Evolutionary conservation across 2,888 invertebrate species (phyloP), one percentile per base, ranked within the genome.

Genomic region (Coelopa pilipes): DNA sequence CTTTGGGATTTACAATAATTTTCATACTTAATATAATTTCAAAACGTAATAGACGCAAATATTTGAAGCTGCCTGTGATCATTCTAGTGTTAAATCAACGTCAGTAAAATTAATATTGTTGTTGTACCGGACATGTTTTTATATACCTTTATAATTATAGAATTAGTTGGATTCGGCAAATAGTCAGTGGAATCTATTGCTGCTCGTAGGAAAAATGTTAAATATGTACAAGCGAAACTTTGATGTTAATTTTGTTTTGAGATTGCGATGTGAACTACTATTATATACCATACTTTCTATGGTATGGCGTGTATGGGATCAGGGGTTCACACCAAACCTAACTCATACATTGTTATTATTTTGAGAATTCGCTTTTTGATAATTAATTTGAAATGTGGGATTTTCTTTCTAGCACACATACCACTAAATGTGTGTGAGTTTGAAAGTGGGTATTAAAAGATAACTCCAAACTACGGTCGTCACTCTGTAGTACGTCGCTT

Each of bases 351-450:
- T 34, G 34, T 34, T 34, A 34, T 4, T 34, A 34, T 34, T 34
- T 34, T 34, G 34, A 34, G 34, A 34, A 34, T 34, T 34, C 34
- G 34, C 34, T 21, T 60, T 24, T 60, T 17, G 17, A 60, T 60
- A 60, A 60, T 60, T 60, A 60, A 60, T 60, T 34, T 12, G 50
- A 66, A 62, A 50, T 50, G 13, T 57, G 46, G 21, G n/a, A 62
- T 47, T 50, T 69, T 69, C 24, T 69, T 19, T 24, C 45, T 4
- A 69, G 69, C 59, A 15, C 57, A 45, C 34, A 69, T 53, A 53
- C n/a, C 4, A 2, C 53, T 34, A 34, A 34, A 34, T 34, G 34
- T 34, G 34, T 4, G 17, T 57, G 13, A 21, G 57, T 12, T 11
- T 13, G 53, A 53, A 9, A 2, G 57, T 17, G 10, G 24, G 10